Conservation (phyloP, 2,113 vertebrate species). For the Pampusana beccarii region DNA sequence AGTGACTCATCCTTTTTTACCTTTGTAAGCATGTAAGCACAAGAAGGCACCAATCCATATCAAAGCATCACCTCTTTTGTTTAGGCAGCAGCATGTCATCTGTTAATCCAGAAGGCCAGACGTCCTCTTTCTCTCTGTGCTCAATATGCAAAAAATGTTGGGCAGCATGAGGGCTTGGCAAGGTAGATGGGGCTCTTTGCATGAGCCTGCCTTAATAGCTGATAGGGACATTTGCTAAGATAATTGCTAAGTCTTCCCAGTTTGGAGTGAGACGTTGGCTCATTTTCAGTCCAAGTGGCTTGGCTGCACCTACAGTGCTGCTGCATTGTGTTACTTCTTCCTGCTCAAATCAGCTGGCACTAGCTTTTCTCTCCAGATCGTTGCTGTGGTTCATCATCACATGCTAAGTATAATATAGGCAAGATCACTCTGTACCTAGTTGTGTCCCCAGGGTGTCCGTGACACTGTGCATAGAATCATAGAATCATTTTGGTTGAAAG, state of each 20-base stretch:
- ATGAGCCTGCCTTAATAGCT: neutral
- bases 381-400: neutral
- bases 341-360: neutral
- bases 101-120: neutral
- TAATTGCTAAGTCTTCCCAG: neutral
- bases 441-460: neutral
- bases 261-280: neutral
- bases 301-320: neutral
- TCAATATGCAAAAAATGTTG: neutral
- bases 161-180: neutral
- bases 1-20: neutral
- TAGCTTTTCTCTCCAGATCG: neutral
- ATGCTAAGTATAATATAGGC: accelerated
- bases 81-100: neutral
- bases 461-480: neutral
- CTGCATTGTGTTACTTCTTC: neutral
- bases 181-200: neutral
- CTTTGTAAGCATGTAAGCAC: neutral
- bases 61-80: neutral
- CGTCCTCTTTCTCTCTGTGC: neutral
- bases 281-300: neutral
- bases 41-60: neutral
- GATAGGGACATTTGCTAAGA: neutral
- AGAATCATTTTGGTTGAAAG: too few relatives aligned
- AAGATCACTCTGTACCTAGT: neutral